Evolutionary conservation across 2,797 vertebrate species (phyloP).

Genomic region (Enteromius viviparus): DNA sequence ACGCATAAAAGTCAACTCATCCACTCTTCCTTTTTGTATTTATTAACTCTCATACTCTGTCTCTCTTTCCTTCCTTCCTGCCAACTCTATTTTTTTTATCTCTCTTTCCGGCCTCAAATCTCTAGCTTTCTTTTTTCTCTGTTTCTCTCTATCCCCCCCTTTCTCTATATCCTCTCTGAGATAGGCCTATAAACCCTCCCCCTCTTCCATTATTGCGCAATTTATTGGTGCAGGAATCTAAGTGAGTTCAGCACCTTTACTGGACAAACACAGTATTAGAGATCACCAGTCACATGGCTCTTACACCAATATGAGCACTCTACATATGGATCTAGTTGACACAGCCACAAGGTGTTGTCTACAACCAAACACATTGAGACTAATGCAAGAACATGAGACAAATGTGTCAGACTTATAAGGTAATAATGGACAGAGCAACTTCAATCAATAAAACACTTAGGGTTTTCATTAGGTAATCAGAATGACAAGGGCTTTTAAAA

Average conservation of each 20-base stretch:
- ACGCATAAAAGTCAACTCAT: background rate
- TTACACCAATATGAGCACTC: conserved; percentile 60
- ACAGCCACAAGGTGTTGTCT: conserved; percentile 58
- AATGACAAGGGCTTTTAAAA: conserved; percentile 76
- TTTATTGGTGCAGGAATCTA: conserved; percentile 50
- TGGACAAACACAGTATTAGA: conserved; percentile 14
- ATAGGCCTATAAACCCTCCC: conserved; percentile 46
- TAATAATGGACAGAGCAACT: conserved; percentile 12
- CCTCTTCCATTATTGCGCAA: conserved; percentile 65
- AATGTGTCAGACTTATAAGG: conserved; percentile 58
- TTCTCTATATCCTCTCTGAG: background rate
- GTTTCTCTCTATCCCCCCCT: background rate
- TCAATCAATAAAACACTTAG: conserved; percentile 72
- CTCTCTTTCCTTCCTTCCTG: conserved; percentile 8
- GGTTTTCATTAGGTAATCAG: conserved; percentile 82
- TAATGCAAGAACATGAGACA: conserved; percentile 61
- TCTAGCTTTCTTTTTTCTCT: background rate
- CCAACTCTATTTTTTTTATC: conserved; percentile 44
- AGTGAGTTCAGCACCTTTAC: conserved; percentile 31
- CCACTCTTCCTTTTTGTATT: conserved; percentile 9
- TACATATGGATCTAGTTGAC: conserved; percentile 67
- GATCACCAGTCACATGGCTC: conserved; percentile 42
- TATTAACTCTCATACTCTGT: background rate
- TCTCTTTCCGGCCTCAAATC: conserved; percentile 5
- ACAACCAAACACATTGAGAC: conserved; percentile 60